phyloP scores from a whole-genome alignment of 1,140 invertebrate species.

The Pararge aegeria region DNA sequence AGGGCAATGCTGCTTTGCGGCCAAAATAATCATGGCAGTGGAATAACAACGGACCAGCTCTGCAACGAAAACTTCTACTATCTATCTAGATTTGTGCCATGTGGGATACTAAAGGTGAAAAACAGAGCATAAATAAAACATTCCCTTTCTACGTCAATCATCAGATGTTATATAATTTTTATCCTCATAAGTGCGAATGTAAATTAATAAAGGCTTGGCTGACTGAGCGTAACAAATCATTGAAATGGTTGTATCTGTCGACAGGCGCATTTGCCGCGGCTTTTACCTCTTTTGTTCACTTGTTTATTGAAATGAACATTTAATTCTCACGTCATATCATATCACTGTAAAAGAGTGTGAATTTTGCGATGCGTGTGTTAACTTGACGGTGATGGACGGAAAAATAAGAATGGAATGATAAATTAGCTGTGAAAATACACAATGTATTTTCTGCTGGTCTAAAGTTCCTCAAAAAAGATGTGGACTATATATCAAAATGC shows the following conservation, averaged over 20 bases:
- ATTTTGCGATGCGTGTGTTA: slow-evolving; percentile 32
- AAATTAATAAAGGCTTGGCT: slow-evolving; percentile 46
- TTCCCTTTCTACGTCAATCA: not conserved
- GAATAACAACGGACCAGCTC: too few relatives aligned
- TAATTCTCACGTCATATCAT: slow-evolving; percentile 55
- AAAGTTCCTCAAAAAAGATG: too few relatives aligned
- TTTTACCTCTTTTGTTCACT: slow-evolving; percentile 50
- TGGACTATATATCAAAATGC: too few relatives aligned
- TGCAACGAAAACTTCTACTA: too few relatives aligned
- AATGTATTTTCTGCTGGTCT: not conserved
- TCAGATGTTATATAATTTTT: not conserved
- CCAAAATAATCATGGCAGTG: too few relatives aligned
- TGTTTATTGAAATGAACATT: slow-evolving; percentile 71
- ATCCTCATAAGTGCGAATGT: slow-evolving; percentile 27
- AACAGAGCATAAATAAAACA: not conserved
- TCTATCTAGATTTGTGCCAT: too few relatives aligned
- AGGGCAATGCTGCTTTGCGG: too few relatives aligned
- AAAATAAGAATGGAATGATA: slow-evolving; percentile 16
- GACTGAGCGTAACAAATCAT: slow-evolving; percentile 55
- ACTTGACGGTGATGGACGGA: slow-evolving; percentile 41
- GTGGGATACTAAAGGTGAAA: too few relatives aligned
- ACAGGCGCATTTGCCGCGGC: slow-evolving; percentile 46
- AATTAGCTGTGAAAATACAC: not conserved
- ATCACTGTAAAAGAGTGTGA: slow-evolving; percentile 25
- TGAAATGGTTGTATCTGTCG: slow-evolving; percentile 41